These are phyloP conservation scores for Eutolmus rufibarbis DNA, from an alignment of 2,888 invertebrate genomes.

Conservation along the genomic window DNA sequence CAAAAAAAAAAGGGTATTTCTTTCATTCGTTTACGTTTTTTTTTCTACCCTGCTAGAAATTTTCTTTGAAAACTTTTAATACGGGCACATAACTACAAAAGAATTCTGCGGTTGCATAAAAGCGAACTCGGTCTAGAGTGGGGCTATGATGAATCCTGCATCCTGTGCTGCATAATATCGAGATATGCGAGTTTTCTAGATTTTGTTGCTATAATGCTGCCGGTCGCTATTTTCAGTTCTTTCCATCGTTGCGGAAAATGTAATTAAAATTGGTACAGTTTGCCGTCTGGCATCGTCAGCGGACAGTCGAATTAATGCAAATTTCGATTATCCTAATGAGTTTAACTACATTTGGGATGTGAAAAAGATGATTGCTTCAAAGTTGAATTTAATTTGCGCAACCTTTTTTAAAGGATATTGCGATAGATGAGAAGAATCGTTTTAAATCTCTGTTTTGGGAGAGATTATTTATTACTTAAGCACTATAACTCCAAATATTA, in stretches of 20 bases:
- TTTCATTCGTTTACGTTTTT: background rate
- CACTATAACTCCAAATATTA: no score
- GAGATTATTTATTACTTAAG: no score
- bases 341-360: background rate
- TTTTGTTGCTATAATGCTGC: background rate
- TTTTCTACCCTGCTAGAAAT: background rate
- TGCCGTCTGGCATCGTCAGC: background rate
- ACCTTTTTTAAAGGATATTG: background rate
- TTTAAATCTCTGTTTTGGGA: background rate
- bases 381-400: background rate
- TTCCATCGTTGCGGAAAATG: background rate
- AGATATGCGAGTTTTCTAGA: background rate
- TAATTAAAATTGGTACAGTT: background rate
- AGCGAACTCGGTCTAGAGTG: background rate
- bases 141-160: background rate
- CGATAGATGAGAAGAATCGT: background rate
- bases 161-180: slow-evolving; percentile 25
- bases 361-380: background rate
- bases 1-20: background rate
- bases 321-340: background rate
- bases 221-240: background rate
- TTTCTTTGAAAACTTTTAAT: slow-evolving; percentile 30
- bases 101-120: slow-evolving; percentile 32
- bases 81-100: slow-evolving; percentile 21
- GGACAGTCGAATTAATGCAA: background rate